These are phyloP conservation scores for Stegophylla sp. DNA, from an alignment of 2,888 invertebrate species.

Conservation along the genomic window DNA sequence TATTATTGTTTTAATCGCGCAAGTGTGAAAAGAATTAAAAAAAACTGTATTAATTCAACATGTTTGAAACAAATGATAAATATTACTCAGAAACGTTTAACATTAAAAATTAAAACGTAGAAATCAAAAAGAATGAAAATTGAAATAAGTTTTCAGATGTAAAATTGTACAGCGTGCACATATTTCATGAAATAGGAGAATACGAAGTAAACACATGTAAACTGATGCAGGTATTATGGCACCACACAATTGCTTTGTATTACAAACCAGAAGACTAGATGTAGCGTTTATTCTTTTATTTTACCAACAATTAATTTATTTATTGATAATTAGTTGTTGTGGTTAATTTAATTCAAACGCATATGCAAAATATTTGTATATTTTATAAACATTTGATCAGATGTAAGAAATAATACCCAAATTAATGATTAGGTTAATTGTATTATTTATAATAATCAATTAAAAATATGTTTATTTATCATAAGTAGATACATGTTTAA, in stretches of 20 bases:
- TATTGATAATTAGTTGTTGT: too few relatives aligned
- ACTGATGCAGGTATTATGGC: conserved; percentile 3
- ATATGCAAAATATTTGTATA: too few relatives aligned
- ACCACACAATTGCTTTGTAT: conserved; percentile 39
- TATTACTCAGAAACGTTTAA: conserved; percentile 9
- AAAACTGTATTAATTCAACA: neutral
- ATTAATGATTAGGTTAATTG: too few relatives aligned
- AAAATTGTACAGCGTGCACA: neutral
- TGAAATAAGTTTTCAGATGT: conserved; percentile 23
- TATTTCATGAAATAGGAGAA: neutral
- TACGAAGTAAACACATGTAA: conserved; percentile 34
- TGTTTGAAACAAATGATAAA: neutral
- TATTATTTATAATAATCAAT: neutral
- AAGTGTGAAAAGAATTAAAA: neutral
- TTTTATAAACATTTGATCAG: neutral
- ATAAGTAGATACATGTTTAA: too few relatives aligned
- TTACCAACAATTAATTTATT: too few relatives aligned
- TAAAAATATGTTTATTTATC: neutral
- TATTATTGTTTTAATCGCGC: conserved; percentile 29
- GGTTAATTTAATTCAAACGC: conserved; percentile 18
- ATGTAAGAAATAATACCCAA: neutral
- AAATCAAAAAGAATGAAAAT: neutral
- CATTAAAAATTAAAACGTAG: conserved; percentile 26
- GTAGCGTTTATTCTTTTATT: too few relatives aligned
- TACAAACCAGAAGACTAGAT: neutral